Evolutionary conservation across 2,888 invertebrate species (phyloP), one percentile per base, ranked within the genome.

Genomic region (Rotaria sp.): DNA sequence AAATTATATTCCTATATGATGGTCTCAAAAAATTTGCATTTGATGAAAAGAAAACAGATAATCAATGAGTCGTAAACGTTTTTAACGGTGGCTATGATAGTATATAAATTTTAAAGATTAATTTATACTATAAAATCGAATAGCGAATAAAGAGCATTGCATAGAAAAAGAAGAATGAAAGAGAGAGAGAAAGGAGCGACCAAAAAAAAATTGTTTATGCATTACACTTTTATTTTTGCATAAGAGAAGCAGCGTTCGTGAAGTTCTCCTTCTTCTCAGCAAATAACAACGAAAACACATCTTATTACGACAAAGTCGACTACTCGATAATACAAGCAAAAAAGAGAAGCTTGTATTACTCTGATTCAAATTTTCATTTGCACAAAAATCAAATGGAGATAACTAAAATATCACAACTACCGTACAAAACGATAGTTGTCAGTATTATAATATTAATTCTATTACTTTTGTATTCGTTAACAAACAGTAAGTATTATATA

Each of bases 231-330:
- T 67, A 67, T 67, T 67, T 67, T 67, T 67, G 67, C 35, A 67
- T 67, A 67, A 50, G 50, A 50, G 50, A 67, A 67, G 30, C 35
- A 35, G 0, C 35, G 35, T 26, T 15, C 30, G 67, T 35, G 30
- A 35, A 13, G 15, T 30, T 35, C 67, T 67, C 67, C 26, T 7
- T 67, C 35, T 67, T 67, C 67, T 67, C 30, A 35, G 35, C 35
- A 35, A 67, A 67, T 35, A 67, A 67, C 67, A 67, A 67, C 67
- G 67, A 67, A 67, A 67, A 67, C 30, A 67, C 67, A n/a, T 67
- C 35, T 0, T 67, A 67, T 67, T 30, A 67, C 3, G 1, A 67
- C 15, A 67, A 30, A 5, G 18, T 18, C 67, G 18, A 18, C 30
- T 59, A 30, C 15, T 59, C 8, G 30, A 59, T 30, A 30, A 30